Evolutionary conservation across 2,888 invertebrate species (phyloP).

Genomic region (Microctonus hyperodae): DNA sequence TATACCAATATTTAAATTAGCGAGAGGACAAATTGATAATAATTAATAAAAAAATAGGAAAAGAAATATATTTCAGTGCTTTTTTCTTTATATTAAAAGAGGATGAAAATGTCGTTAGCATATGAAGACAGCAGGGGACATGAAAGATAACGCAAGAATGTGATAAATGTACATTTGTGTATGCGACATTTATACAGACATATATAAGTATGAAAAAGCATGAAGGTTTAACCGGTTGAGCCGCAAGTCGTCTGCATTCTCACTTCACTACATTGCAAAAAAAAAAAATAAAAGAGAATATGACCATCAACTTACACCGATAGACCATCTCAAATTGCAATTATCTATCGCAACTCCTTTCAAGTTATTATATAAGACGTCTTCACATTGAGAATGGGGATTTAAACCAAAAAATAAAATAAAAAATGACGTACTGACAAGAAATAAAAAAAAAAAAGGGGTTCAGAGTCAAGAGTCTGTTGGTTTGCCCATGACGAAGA

Average conservation of each 20-base stretch:
- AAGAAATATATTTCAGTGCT: neutral
- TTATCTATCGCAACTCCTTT: constrained; percentile 10
- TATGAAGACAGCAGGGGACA: constrained; percentile 3
- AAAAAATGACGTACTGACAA: neutral
- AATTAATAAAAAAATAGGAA: neutral
- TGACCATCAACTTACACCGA: constrained; percentile 12
- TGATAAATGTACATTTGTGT: constrained; percentile 31
- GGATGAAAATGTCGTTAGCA: neutral
- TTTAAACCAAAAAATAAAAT: neutral
- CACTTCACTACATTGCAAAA: neutral
- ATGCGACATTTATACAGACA: neutral
- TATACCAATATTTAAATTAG: neutral
- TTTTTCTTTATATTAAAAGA: neutral
- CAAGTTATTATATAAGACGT: neutral
- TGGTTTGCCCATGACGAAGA: neutral
- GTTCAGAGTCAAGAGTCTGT: neutral
- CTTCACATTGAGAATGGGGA: neutral
- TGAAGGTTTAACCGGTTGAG: constrained; percentile 16
- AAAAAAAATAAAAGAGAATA: neutral
- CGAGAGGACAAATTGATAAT: neutral
- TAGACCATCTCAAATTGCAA: constrained; percentile 17
- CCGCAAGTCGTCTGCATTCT: neutral
- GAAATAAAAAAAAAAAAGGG: neutral
- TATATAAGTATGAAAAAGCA: neutral
- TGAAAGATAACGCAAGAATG: constrained; percentile 41